Conservation (phyloP, 2,113 vertebrate species). For the Lynx canadensis region DNA sequence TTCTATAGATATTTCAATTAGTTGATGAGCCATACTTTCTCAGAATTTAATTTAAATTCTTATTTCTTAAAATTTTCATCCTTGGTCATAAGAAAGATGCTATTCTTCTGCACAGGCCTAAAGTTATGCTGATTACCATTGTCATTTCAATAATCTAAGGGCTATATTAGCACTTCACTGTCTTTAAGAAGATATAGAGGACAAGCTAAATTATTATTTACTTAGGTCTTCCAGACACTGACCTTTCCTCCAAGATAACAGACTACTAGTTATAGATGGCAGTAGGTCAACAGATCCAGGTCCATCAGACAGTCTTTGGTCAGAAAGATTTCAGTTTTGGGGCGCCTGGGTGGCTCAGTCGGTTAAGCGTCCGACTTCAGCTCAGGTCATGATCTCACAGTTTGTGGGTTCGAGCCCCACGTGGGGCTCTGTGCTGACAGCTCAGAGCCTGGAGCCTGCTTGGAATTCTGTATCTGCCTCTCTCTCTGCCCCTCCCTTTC, state of each 20-base stretch:
- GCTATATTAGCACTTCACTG: not conserved
- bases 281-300: not conserved
- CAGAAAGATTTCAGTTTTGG: not conserved
- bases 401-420: too few relatives aligned
- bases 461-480: too few relatives aligned
- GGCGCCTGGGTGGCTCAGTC: too few relatives aligned
- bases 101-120: not conserved
- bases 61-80: not conserved
- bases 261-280: not conserved
- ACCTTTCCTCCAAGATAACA: not conserved
- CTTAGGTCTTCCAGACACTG: not conserved
- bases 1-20: not conserved
- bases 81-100: not conserved
- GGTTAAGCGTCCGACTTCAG: too few relatives aligned
- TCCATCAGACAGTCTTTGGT: not conserved
- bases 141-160: not conserved
- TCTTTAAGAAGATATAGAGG: not conserved
- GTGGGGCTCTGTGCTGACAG: too few relatives aligned
- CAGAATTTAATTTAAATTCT: not conserved
- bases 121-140: not conserved
- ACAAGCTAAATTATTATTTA: not conserved
- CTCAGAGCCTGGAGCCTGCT: too few relatives aligned
- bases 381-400: too few relatives aligned
- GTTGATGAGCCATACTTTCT: not conserved
- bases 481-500: too few relatives aligned